Conservation (phyloP, 1,140 invertebrate genomes). For the Drosophila orena region DNA sequence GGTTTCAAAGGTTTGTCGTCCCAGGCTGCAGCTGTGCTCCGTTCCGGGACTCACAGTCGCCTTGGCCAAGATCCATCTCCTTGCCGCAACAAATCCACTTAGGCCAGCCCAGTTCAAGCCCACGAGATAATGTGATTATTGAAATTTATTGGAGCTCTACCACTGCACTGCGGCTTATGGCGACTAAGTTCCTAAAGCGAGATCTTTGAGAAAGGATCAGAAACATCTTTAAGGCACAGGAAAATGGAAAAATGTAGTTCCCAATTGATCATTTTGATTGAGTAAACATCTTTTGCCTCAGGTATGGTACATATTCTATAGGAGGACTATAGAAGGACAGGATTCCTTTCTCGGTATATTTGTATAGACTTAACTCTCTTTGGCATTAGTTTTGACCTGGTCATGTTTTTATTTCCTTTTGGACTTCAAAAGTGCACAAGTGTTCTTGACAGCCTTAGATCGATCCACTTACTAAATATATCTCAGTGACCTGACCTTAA, state of each 20-base stretch:
- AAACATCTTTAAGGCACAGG: not conserved
- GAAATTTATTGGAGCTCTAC: slow-evolving; percentile 27
- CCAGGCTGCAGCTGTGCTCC: slow-evolving; percentile 23
- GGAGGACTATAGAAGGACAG: no score
- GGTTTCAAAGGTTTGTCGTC: slow-evolving; percentile 45
- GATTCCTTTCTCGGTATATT: no score
- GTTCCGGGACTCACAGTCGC: slow-evolving; percentile 2
- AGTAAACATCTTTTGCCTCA: no score
- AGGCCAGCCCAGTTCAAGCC: slow-evolving; percentile 37
- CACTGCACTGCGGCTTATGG: slow-evolving; percentile 1
- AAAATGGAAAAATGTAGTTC: not conserved
- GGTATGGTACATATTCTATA: no score
- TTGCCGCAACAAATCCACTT: slow-evolving; percentile 31
- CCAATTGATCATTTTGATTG: not conserved
- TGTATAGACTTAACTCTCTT: no score
- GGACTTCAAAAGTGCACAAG: not conserved
- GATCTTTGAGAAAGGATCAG: not conserved
- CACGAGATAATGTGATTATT: slow-evolving; percentile 32
- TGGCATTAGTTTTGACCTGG: not conserved
- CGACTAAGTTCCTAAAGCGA: not conserved
- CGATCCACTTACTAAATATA: slow-evolving; percentile 7
- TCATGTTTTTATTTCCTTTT: no score
- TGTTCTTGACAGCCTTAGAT: slow-evolving; percentile 1
- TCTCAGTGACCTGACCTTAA: slow-evolving; percentile 43
- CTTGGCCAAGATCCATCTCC: slow-evolving; percentile 25